Base-by-base conservation (phyloP, 2,888 invertebrate genomes). In the Plagodis dolabraria region DNA sequence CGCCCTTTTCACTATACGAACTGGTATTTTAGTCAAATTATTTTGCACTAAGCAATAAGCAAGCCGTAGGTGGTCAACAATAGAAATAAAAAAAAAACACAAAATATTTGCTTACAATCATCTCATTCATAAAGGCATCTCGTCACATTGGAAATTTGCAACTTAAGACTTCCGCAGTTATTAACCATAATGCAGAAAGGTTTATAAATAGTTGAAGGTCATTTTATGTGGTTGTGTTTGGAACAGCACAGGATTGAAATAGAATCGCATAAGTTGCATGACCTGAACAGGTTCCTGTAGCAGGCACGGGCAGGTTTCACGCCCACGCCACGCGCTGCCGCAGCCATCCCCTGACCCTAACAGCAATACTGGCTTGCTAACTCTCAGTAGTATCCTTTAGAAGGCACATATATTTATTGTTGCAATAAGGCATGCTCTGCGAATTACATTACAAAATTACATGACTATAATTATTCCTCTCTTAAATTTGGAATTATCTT, bases 231-330 rank as follows among this genome's bases (percentile, higher is more conserved):
- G 65, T 62, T 75, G 69, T 64, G 71, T 75, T 76, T 73, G 67
- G 71, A 75, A 76, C 79, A 82, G 82, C 85, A 83, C 86, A 75
- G 63, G 83, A 76, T 90, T 89, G 86, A 86, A 89, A 89, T 89
- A 89, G 86, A 85, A 79, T 75, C 73, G 81, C 83, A 84, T 80
- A 83, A 85, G 87, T 87, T 89, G 86, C 82, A 86, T 86, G 87
- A 87, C 87, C 87, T 81, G 86, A 91, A 91, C 91, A 87, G 90
- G 91, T 91, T 92, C 82, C 80, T 12, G 43, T 12, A 12, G 8
- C 83, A 80, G 83, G 85, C 80, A 11, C 74, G 67, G 49, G 60
- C 56, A 47, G 63, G 71, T 73, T 77, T 65, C 70, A 70, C 77
- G 80, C 90, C 89, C 82, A 89, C 90, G 80, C 83, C 74, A 22